Evolutionary conservation across 2,888 invertebrate genomes (phyloP).

Genomic region (Drosophila yooni): DNA sequence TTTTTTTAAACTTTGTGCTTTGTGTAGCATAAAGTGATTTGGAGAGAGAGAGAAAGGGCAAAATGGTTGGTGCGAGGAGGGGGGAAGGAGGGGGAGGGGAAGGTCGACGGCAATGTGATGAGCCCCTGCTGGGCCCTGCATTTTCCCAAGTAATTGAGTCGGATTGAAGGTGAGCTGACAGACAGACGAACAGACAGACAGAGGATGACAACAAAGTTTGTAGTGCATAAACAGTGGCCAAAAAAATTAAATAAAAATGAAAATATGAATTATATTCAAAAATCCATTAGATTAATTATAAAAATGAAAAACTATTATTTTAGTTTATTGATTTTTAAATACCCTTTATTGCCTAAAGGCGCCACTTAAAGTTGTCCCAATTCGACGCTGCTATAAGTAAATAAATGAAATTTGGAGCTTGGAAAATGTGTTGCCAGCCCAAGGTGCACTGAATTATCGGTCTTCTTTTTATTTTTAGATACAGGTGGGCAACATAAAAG

Average conservation of each 20-base stretch:
- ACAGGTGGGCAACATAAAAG: conserved; percentile 35
- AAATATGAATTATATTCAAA: too few relatives aligned
- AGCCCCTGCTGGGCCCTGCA: conserved; percentile 33
- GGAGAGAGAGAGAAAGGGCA: not conserved
- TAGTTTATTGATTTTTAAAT: too few relatives aligned
- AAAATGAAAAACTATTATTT: not conserved
- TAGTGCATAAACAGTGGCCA: conserved; percentile 31
- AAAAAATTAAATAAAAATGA: not conserved
- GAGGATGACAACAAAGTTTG: conserved; percentile 31
- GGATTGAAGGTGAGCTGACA: conserved; percentile 63
- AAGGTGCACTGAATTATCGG: conserved; percentile 17
- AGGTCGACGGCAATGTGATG: not conserved
- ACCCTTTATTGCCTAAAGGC: too few relatives aligned
- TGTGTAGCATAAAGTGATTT: conserved; percentile 6
- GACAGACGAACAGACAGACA: conserved; percentile 24
- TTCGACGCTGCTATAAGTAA: not conserved
- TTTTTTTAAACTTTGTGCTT: conserved; percentile 10
- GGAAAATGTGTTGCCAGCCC: not conserved
- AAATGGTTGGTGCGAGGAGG: not conserved
- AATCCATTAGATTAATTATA: not conserved
- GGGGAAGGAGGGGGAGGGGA: fast-evolving
- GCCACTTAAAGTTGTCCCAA: too few relatives aligned
- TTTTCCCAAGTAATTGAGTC: conserved; percentile 61
- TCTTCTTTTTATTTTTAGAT: conserved; percentile 55
- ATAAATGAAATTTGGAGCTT: not conserved